These are phyloP conservation scores for Anguilla pacifica DNA, from an alignment of 2,797 vertebrate genomes.

Conservation along the genomic window DNA sequence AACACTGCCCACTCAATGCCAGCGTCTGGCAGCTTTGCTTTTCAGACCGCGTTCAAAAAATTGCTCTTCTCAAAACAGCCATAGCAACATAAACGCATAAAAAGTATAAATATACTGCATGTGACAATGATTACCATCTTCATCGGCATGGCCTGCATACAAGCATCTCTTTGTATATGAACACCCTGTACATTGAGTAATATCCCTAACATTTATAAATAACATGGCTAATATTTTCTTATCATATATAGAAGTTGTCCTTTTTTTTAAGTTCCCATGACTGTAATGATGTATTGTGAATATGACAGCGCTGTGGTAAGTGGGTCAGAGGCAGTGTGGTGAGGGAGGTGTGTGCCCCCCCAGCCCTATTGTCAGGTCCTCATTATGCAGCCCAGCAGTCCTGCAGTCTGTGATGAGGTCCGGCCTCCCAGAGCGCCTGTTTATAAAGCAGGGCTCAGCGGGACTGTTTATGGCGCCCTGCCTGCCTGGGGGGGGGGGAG, in stretches of 20 bases:
- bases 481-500: neutral
- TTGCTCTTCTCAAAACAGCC: neutral
- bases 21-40: neutral
- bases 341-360: neutral
- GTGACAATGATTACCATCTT: neutral
- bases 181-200: too few species aligned
- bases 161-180: neutral
- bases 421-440: neutral
- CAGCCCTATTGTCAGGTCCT: neutral
- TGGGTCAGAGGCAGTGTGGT: neutral
- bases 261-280: neutral
- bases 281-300: neutral
- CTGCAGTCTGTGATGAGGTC: neutral
- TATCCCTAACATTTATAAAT: too few species aligned
- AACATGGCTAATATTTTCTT: too few species aligned
- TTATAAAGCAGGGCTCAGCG: constrained; percentile 1
- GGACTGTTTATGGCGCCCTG: constrained; percentile 11
- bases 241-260: too few species aligned
- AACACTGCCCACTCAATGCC: neutral
- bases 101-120: neutral
- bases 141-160: too few species aligned
- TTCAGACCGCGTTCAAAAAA: neutral
- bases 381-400: neutral
- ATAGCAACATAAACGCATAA: neutral
- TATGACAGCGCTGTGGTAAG: neutral